Base-by-base conservation (phyloP, 2,113 vertebrate species). In the Anser brachyrhynchus region DNA sequence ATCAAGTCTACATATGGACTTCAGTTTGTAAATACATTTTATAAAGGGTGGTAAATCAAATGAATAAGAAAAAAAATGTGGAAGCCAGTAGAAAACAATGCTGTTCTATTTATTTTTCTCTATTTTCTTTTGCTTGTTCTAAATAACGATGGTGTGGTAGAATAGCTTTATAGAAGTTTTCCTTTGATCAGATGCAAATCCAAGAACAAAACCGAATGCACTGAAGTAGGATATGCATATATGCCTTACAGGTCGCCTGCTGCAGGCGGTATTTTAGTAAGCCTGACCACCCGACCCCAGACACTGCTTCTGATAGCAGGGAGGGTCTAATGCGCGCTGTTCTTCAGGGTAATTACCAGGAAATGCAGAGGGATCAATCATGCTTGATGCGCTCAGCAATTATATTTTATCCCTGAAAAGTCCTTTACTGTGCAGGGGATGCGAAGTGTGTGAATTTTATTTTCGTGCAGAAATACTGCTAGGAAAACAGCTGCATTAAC, bases 281-380 rank as follows among this genome's bases (percentile, higher is more conserved):
- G 75, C 49, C 54, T 78, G 83, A 82, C 91, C 89, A 44, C 91
- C 91, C 37, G 77, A 93, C 89, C 52, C 84, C 51, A 44, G 74
- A 31, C 57, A 18, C 91, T 93, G 13, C 61, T 96, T 86, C 54
- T 2, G 3, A 54, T 71, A 72, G 93, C 54, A 73, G 80, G 72
- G 79, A 91, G 81, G 87, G 87, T 89, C 91, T 97, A 92, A 92
- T 92, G 92, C 86, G 75, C 23, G 1, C 66, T 84, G 46, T 78
- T 95, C 92, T 78, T 86, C 29, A 84, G 89, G 54, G 44, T 90
- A 94, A 92, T 95, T 96, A 81, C 77, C 76, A 93, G 94, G 79
- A 96, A 96, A 93, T 92, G 85, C 72, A 81, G 92, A 86, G 70
- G 58, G 76, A 92, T 95, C 95, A 93, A 83, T 96, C 85, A 67